Base-by-base conservation (phyloP, 1,140 invertebrate genomes). In the Drosophila prosaltans region DNA sequence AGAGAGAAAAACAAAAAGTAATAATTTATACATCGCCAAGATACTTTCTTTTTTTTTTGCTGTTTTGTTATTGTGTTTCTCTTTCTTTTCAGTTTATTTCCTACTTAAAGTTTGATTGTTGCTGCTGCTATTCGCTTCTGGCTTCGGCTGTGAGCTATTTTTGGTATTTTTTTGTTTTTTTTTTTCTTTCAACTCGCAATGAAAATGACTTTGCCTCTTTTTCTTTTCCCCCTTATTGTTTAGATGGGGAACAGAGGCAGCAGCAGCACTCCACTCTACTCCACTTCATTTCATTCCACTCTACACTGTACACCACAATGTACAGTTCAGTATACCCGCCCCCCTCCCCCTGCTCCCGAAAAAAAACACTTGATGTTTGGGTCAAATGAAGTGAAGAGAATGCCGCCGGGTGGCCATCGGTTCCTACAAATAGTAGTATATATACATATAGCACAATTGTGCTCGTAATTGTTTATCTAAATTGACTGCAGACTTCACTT, bases 381-480 rank as follows among this genome's bases (percentile, higher is more conserved):
- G 81, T 83, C 81, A 85, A 84, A 81, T 85, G 78, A 84, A 85
- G 59, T 81, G 78, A 78, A 81, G 81, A 78, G 62, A 45, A 11
- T 39, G 11, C 55, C 48, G 41, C 45, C 36, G n/a, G 16, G 41
- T n/a, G 65, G 65, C 7, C 16, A 11, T 3, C 40, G 30, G 30
- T 24, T 24, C 45, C 45, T 51, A 51, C 45, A 26, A 26, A 51
- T 51, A 26, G 2, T 24, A 24, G 3, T 7, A 39, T 59, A 36
- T 58, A 36, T 32, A 39, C n/a, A 59, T 40, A 40, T 11, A 45
- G 65, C 71, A 71, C 70, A 84, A 84, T 84, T 85, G 71, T 66
- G 71, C 81, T 72, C 81, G 80, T 84, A 84, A 84, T 85, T 84
- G 81, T 85, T 84, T 85, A 84, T 84, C 81, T 85, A 85, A 80